Evolutionary conservation across 2,113 vertebrate genomes (phyloP).

Genomic region (Muntiacus muntjak): DNA sequence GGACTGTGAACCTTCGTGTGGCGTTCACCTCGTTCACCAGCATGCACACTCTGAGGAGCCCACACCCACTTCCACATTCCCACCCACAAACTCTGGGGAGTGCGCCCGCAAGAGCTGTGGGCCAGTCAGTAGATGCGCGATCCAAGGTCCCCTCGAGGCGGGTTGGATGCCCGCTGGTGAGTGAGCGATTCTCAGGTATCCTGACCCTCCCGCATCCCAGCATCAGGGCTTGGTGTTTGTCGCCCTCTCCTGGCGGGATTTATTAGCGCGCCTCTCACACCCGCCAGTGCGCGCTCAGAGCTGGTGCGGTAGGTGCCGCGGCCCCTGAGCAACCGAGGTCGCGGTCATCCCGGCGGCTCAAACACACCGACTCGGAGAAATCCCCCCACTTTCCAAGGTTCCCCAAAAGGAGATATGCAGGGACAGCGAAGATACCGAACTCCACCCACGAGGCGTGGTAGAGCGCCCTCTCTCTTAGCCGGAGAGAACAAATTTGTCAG

Average conservation of each 20-base stretch:
- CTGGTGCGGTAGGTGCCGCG: neutral
- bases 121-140: accelerated
- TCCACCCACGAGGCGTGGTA: neutral
- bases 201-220: accelerated
- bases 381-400: too few relatives aligned
- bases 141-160: accelerated
- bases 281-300: accelerated
- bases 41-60: neutral
- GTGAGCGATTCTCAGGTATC: accelerated
- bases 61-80: neutral
- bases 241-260: neutral
- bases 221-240: neutral
- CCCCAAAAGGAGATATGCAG: neutral
- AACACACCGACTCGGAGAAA: neutral
- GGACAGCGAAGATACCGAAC: neutral
- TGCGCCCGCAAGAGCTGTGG: neutral
- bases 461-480: neutral
- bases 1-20: neutral
- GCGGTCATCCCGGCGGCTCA: neutral
- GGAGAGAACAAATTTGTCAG: neutral
- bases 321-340: accelerated
- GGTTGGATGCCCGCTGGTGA: accelerated
- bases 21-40: too few relatives aligned
- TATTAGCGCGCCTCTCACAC: neutral
- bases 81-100: neutral